Percentiles rank a stretch among this genome's conserved stretches.
These are phyloP conservation scores for Heliconius hewitsoni DNA, from an alignment of 1,140 invertebrate species.

Conservation along the genomic window DNA sequence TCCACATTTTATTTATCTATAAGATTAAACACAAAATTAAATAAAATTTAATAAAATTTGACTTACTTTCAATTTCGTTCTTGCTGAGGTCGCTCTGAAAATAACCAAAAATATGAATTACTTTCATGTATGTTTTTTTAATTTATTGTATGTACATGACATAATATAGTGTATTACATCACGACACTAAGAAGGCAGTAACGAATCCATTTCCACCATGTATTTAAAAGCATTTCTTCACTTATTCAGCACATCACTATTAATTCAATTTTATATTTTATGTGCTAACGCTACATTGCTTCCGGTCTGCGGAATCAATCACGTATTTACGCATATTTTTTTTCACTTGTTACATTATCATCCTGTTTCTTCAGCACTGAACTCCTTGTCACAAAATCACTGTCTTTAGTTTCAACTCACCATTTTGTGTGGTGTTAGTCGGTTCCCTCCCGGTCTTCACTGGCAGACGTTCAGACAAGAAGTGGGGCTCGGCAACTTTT, in stretches of 20 bases:
- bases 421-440: conserved; percentile 83
- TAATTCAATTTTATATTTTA: conserved; percentile 27
- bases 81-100: conserved; percentile 87
- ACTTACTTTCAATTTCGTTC: conserved; percentile 89
- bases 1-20: not conserved
- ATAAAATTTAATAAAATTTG: conserved; percentile 37
- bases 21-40: not conserved
- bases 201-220: not conserved
- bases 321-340: conserved; percentile 47
- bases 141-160: conserved; percentile 42
- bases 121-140: conserved; percentile 47
- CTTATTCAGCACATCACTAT: conserved; percentile 70
- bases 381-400: conserved; percentile 75
- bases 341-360: conserved; percentile 61
- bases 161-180: conserved; percentile 49
- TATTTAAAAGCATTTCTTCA: conserved; percentile 46
- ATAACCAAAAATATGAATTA: conserved; percentile 76
- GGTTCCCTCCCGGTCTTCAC: conserved; percentile 84
- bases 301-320: conserved; percentile 73
- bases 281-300: conserved; percentile 49
- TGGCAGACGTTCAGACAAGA: conserved; percentile 87
- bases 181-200: conserved; percentile 31
- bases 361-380: conserved; percentile 63
- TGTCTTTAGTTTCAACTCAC: conserved; percentile 81
- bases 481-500: conserved; percentile 85